Conservation (phyloP, 2,113 vertebrate genomes). For the Lepus europaeus region DNA sequence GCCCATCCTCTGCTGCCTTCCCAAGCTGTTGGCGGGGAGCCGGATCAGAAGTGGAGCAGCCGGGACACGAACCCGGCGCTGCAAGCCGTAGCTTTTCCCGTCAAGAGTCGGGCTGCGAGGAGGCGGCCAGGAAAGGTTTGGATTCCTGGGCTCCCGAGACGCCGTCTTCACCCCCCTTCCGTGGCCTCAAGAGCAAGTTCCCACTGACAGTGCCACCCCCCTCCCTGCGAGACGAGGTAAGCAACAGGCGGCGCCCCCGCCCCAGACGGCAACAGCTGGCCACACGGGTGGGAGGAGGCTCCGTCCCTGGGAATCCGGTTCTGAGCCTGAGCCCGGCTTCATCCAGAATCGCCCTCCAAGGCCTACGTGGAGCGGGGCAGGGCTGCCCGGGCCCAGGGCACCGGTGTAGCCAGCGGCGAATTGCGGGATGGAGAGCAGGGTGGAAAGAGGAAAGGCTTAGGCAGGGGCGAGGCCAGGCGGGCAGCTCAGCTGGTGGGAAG, state of each 20-base stretch:
- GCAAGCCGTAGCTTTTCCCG: too few relatives aligned
- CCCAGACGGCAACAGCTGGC: neutral
- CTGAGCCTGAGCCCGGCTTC: neutral
- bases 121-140: neutral
- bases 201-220: neutral
- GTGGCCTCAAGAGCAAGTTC: neutral
- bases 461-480: neutral
- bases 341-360: neutral
- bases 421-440: neutral
- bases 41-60: too few relatives aligned
- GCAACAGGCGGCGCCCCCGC: neutral
- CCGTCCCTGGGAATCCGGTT: neutral
- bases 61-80: too few relatives aligned
- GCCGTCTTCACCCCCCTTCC: neutral
- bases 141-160: neutral
- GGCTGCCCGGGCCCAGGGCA: neutral
- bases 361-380: accelerated
- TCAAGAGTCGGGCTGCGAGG: neutral
- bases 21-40: too few relatives aligned
- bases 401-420: neutral
- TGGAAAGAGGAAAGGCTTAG: neutral
- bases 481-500: neutral
- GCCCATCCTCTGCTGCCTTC: too few relatives aligned
- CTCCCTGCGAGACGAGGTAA: conserved; percentile 15
- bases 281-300: neutral